A percentile compares a stretch with the other conserved stretches of the same genome.
phyloP scores from a whole-genome alignment of 2,797 vertebrate genomes.

The Notoglanidium macrostoma region DNA sequence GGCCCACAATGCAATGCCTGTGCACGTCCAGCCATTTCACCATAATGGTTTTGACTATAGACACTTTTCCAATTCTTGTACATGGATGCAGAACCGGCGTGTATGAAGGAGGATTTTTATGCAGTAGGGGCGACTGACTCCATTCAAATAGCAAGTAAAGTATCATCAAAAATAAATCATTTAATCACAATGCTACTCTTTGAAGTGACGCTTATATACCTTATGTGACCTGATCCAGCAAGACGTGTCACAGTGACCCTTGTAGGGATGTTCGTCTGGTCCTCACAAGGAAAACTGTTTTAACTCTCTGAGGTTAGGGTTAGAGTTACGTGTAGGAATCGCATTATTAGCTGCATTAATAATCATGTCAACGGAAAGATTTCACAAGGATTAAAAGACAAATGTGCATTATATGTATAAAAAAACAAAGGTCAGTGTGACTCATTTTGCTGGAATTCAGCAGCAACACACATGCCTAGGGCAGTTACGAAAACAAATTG shows the following conservation, averaged over 20 bases:
- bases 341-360: too few species aligned
- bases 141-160: neutral
- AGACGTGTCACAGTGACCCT: too few species aligned
- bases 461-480: neutral
- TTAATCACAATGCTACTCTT: neutral
- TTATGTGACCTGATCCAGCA: neutral
- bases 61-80: neutral
- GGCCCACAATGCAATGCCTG: neutral
- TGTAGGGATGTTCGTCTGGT: too few species aligned
- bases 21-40: neutral
- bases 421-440: too few species aligned
- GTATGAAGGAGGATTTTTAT: neutral
- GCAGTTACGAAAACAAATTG: neutral
- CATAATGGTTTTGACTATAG: neutral
- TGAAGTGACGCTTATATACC: neutral
- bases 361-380: too few species aligned
- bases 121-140: neutral
- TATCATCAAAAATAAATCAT: neutral
- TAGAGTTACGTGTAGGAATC: too few species aligned
- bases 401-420: too few species aligned
- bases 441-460: neutral
- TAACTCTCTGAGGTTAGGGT: too few species aligned
- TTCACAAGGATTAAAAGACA: too few species aligned
- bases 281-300: too few species aligned
- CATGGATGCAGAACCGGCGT: neutral